Conservation (phyloP, 2,888 invertebrate genomes). For the Argyresthia albistria region DNA sequence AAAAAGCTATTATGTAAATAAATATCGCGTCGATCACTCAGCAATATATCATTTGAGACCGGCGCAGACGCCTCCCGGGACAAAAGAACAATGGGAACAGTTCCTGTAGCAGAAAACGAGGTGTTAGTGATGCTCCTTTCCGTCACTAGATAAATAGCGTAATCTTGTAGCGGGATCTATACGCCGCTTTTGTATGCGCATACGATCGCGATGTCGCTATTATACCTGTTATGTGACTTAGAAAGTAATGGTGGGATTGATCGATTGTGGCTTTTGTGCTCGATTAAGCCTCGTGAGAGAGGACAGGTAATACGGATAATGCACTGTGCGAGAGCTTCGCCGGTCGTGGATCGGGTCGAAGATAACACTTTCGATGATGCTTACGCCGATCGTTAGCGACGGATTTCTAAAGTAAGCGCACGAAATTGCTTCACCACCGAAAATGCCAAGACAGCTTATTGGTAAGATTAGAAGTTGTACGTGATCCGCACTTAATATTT, state of each 20-base stretch:
- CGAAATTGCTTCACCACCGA: too few relatives aligned
- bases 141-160: constrained; percentile 36
- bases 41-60: constrained; percentile 3
- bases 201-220: constrained; percentile 26
- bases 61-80: constrained; percentile 25
- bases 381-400: too few relatives aligned
- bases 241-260: constrained; percentile 1
- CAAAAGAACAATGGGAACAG: constrained; percentile 37
- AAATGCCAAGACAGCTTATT: too few relatives aligned
- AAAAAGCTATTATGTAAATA: constrained; percentile 4
- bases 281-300: background rate
- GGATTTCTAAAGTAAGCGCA: too few relatives aligned
- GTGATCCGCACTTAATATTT: background rate
- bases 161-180: constrained; percentile 25
- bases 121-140: constrained; percentile 22
- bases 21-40: constrained; percentile 4
- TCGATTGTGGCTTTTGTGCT: background rate
- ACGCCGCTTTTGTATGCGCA: constrained; percentile 31
- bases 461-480: too few relatives aligned
- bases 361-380: background rate
- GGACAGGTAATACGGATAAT: too few relatives aligned
- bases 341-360: background rate
- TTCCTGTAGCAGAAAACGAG: constrained; percentile 26
- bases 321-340: too few relatives aligned
- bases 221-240: background rate